A percentile compares a stretch with the other conserved stretches of the same genome.
Evolutionary conservation across 2,888 invertebrate species (phyloP).

Genomic region (Sminthurides aquaticus): DNA sequence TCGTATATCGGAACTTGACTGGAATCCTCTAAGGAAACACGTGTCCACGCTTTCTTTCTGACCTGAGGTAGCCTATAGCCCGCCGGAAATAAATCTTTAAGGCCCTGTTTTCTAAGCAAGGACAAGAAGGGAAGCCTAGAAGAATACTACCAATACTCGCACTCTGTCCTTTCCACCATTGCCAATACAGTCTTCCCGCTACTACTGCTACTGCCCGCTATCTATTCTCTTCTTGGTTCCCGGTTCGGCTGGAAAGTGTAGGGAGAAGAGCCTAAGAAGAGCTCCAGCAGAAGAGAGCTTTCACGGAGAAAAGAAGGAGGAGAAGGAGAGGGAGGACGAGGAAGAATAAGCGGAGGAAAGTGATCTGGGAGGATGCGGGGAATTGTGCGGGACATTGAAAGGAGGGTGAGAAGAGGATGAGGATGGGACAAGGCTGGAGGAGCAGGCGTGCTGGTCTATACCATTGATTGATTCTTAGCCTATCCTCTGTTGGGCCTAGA

Average conservation of each 20-base stretch:
- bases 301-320: no score
- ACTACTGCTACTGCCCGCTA: no score
- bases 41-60: not conserved
- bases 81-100: no score
- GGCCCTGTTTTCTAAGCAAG: no score
- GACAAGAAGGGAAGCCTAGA: no score
- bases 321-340: no score
- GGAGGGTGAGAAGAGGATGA: not conserved
- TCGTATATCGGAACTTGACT: constrained; percentile 1
- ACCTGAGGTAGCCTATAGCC: not conserved
- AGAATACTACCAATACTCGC: no score
- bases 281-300: no score
- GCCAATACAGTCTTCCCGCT: no score
- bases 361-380: not conserved
- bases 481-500: not conserved
- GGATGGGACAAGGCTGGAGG: not conserved
- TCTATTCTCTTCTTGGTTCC: no score
- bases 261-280: no score
- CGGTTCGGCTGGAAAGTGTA: no score
- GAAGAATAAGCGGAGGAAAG: not conserved
- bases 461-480: not conserved
- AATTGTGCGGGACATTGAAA: not conserved
- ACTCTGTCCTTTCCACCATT: not conserved
- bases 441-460: not conserved
- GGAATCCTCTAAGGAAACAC: constrained; percentile 1